Evolutionary conservation across 2,888 invertebrate species (phyloP).

Genomic region (Pardosa pseudoannulata): DNA sequence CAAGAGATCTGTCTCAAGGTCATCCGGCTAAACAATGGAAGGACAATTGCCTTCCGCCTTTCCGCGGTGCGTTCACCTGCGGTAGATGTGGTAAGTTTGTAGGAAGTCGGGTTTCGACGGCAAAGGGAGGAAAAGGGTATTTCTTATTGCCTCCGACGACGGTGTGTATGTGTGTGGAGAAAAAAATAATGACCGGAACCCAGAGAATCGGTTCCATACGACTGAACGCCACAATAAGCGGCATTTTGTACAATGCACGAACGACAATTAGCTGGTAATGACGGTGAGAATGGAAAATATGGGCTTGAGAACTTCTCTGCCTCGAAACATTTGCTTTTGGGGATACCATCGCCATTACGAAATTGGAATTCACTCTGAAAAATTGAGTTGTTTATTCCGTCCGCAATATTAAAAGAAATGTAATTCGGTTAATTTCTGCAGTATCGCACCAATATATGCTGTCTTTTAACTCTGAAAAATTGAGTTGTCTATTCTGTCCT

Average conservation of each 20-base stretch:
- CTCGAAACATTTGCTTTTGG: too few relatives aligned
- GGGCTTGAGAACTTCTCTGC: too few relatives aligned
- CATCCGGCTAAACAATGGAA: conserved; percentile 64
- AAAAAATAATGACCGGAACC: conserved; percentile 17
- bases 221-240: not conserved
- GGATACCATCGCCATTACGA: too few relatives aligned
- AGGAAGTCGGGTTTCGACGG: not conserved
- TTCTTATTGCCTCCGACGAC: not conserved
- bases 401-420: too few relatives aligned
- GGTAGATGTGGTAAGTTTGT: not conserved
- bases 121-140: not conserved
- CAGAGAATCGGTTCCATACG: not conserved
- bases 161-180: not conserved
- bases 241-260: not conserved
- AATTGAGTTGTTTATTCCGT: too few relatives aligned
- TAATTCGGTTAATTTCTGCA: too few relatives aligned
- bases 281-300: not conserved
- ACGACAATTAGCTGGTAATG: not conserved
- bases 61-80: conserved; percentile 60
- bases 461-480: too few relatives aligned
- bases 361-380: too few relatives aligned
- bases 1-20: conserved; percentile 63
- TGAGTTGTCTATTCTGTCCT: too few relatives aligned
- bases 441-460: too few relatives aligned
- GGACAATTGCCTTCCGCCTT: conserved; percentile 58